A percentile compares a stretch with the other conserved stretches of the same genome.
Conservation (phyloP, 2,113 vertebrate species). For the Cacatua alba region DNA sequence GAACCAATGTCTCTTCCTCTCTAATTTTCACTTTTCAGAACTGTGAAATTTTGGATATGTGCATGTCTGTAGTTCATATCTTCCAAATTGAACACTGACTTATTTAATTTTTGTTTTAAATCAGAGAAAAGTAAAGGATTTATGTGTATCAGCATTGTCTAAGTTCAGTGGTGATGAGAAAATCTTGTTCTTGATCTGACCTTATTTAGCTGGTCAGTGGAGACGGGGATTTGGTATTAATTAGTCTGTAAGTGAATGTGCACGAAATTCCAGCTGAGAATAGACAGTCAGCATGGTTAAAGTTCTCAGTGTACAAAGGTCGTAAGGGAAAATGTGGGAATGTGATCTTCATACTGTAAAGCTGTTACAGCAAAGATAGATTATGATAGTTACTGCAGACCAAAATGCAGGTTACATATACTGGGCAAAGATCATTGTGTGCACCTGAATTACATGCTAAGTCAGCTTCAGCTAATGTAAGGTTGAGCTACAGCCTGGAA, state of each 20-base stretch:
- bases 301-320: not conserved
- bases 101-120: not conserved
- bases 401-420: not conserved
- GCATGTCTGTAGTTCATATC: not conserved
- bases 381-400: not conserved
- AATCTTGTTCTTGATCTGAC: not conserved
- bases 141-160: not conserved
- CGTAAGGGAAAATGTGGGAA: not conserved
- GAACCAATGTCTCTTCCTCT: not conserved
- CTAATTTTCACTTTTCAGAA: not conserved
- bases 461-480: conserved; percentile 18
- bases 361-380: not conserved
- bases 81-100: not conserved
- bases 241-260: not conserved
- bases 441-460: conserved; percentile 25
- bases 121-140: not conserved
- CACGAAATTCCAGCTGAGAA: conserved; percentile 9
- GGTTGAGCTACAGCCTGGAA: not conserved
- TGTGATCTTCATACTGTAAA: not conserved
- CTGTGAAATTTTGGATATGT: not conserved
- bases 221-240: not conserved
- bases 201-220: not conserved
- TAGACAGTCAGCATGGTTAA: not conserved
- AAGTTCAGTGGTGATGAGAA: not conserved
- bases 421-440: not conserved